phyloP scores from a whole-genome alignment of 2,797 vertebrate genomes.

The Huso huso region DNA sequence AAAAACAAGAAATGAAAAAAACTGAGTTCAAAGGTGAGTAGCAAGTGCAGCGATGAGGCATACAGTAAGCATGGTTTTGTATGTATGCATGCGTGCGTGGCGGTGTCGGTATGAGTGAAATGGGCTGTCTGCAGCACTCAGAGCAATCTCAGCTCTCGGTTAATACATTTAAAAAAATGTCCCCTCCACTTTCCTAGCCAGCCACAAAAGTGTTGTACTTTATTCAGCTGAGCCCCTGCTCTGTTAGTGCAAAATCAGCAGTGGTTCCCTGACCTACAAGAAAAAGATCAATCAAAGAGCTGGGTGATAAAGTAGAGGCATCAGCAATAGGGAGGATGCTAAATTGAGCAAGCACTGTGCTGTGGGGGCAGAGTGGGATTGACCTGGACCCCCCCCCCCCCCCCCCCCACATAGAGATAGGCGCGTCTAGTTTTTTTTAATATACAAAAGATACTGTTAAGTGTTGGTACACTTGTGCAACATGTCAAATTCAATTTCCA shows the following conservation, averaged over 20 bases:
- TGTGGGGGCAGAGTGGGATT: constrained; percentile 6
- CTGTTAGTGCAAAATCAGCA: constrained; percentile 64
- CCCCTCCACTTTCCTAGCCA: constrained; percentile 50
- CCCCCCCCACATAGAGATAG: neutral
- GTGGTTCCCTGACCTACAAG: constrained; percentile 53
- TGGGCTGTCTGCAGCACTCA: constrained; percentile 26
- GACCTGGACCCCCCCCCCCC: constrained; percentile 4
- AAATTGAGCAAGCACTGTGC: constrained; percentile 27
- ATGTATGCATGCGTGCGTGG: constrained; percentile 8
- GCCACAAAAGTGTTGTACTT: constrained; percentile 42
- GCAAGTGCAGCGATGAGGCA: neutral
- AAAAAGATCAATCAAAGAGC: constrained; percentile 66
- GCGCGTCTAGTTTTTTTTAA: constrained; percentile 14
- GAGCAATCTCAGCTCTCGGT: constrained; percentile 42
- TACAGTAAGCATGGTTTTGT: constrained; percentile 5
- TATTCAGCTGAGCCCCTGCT: constrained; percentile 42
- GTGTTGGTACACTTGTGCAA: no score
- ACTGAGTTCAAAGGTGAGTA: no score
- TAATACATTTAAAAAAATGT: constrained; percentile 68
- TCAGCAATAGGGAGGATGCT: constrained; percentile 31
- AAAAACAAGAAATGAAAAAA: no score
- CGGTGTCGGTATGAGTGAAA: neutral
- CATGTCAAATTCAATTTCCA: no score
- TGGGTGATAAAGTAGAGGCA: constrained; percentile 57
- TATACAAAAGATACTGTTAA: constrained; percentile 4